Conservation (phyloP, 2,888 invertebrate species). For the Clistopyga incitator region DNA sequence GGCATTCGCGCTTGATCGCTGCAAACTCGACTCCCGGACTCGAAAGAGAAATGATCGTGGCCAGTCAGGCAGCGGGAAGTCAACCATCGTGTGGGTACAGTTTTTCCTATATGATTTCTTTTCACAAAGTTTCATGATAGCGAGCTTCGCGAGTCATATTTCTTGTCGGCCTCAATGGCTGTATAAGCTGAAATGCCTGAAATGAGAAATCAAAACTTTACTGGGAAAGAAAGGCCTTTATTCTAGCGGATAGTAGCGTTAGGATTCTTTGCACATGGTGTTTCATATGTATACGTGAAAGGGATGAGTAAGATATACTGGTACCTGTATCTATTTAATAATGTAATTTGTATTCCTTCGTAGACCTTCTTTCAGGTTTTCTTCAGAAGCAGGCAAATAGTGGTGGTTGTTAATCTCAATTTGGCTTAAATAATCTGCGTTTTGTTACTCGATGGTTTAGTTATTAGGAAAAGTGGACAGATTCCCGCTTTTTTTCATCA, state of each 20-base stretch:
- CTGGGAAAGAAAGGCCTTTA: not conserved
- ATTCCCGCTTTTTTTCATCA: constrained; percentile 9
- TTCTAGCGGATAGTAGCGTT: not conserved
- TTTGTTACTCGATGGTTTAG: not conserved
- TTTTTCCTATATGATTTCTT: constrained; percentile 42
- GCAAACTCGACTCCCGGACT: constrained; percentile 21
- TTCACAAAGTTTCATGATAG: constrained; percentile 26
- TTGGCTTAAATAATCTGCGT: not conserved
- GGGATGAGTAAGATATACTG: too few species aligned
- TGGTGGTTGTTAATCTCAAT: too few species aligned
- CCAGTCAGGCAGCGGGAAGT: constrained; percentile 21
- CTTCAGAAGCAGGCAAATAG: too few species aligned
- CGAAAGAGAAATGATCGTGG: constrained; percentile 53
- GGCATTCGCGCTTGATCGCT: constrained; percentile 58
- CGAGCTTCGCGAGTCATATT: constrained; percentile 18
- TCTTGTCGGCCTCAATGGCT: not conserved
- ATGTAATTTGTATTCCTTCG: too few species aligned
- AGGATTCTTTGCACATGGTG: too few species aligned
- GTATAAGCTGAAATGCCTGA: not conserved
- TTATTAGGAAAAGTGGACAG: not conserved
- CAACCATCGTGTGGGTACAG: constrained; percentile 54
- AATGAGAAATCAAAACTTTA: constrained; percentile 25
- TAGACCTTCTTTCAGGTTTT: too few species aligned
- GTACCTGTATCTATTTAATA: too few species aligned
- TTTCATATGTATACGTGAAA: too few species aligned